phyloP scores from a whole-genome alignment of 2,888 invertebrate species.

The Cyaniris semiargus region DNA sequence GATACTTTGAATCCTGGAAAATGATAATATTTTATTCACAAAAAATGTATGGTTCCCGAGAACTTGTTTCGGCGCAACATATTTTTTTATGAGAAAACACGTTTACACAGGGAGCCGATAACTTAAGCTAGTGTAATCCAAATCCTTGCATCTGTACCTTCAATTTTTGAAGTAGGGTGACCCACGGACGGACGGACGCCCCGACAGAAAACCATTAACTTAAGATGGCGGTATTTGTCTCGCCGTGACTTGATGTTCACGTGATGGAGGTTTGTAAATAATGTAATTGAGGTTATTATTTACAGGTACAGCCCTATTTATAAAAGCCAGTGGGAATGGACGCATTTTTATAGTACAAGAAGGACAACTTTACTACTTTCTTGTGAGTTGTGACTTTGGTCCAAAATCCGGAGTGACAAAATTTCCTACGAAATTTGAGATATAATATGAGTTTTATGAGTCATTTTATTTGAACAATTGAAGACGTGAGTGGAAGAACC shows the following conservation, averaged over 20 bases:
- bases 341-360: neutral
- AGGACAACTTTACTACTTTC: too few species aligned
- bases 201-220: conserved; percentile 3
- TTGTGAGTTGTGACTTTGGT: too few species aligned
- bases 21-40: too few species aligned
- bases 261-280: conserved; percentile 44
- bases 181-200: neutral
- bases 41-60: too few species aligned
- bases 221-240: conserved; percentile 67
- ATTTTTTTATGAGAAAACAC: too few species aligned
- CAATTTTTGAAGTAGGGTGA: conserved; percentile 11
- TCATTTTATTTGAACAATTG: too few species aligned
- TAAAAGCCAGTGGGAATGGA: neutral
- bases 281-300: conserved; percentile 38
- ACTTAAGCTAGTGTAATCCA: neutral
- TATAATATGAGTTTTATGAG: neutral
- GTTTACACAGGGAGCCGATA: neutral
- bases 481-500: too few species aligned
- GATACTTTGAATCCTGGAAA: too few species aligned
- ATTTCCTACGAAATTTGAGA: neutral
- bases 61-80: too few species aligned
- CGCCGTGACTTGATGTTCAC: conserved; percentile 59
- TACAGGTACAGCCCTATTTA: neutral
- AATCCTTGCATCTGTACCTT: neutral
- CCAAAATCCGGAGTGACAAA: neutral